Evolutionary conservation across 2,797 vertebrate genomes (phyloP).

Genomic region (Sebastes itinus): DNA sequence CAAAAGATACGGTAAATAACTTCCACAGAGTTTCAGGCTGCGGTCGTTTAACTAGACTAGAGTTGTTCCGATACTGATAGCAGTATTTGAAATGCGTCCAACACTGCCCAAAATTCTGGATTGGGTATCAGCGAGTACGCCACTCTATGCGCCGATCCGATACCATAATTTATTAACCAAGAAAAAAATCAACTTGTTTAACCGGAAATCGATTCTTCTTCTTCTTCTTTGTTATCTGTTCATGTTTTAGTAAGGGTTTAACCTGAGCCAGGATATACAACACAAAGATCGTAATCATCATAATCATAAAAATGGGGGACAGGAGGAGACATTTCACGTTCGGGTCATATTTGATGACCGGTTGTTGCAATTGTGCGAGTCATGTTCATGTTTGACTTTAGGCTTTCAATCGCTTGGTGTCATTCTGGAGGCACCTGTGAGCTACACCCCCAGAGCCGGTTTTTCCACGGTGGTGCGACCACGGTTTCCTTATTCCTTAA

Average conservation of each 20-base stretch:
- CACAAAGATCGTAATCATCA: no score
- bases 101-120: no score
- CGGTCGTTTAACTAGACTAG: neutral
- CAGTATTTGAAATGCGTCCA: no score
- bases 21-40: neutral
- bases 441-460: neutral
- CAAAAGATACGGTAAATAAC: neutral
- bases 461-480: neutral
- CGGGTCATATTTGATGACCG: neutral
- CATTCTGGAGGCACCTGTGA: neutral
- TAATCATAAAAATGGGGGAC: neutral
- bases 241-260: no score
- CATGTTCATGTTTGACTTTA: neutral
- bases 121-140: no score
- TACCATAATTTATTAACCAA: no score
- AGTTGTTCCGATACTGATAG: no score
- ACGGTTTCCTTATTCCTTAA: neutral
- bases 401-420: neutral
- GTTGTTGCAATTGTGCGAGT: neutral
- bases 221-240: no score
- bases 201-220: no score
- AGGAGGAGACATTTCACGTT: neutral
- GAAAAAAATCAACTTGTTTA: no score
- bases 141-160: no score
- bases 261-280: no score